Evolutionary conservation across 1,140 invertebrate genomes (phyloP).

Genomic region (Trichogramma pretiosum): DNA sequence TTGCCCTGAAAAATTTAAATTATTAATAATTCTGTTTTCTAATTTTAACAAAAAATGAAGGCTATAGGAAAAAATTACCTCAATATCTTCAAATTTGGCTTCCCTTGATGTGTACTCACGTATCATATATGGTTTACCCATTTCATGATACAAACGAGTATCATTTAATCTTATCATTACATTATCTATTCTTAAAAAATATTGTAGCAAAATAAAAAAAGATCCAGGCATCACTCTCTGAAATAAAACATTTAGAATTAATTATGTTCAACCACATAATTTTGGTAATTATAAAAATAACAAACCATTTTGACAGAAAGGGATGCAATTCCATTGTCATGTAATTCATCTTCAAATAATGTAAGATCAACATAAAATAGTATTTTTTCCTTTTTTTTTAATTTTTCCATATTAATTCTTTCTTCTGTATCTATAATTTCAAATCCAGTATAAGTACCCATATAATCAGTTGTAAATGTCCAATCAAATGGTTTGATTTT

Average conservation of each 20-base stretch:
- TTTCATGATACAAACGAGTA: slow-evolving; percentile 83
- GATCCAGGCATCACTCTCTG: slow-evolving; percentile 91
- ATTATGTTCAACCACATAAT: slow-evolving; percentile 14
- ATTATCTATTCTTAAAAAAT: slow-evolving; percentile 89
- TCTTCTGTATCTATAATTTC: slow-evolving; percentile 57
- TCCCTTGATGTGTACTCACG: slow-evolving; percentile 70
- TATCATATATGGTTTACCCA: slow-evolving; percentile 63
- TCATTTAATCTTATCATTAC: slow-evolving; percentile 85
- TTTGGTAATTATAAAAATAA: no score
- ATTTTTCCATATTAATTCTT: slow-evolving; percentile 79
- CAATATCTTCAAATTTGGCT: slow-evolving; percentile 56
- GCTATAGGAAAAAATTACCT: slow-evolving; percentile 27
- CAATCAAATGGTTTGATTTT: slow-evolving; percentile 90
- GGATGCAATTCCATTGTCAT: slow-evolving; percentile 92
- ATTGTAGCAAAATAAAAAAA: slow-evolving; percentile 85
- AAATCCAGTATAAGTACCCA: slow-evolving; percentile 67
- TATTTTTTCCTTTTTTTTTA: slow-evolving; percentile 86
- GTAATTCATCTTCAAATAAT: slow-evolving; percentile 96
- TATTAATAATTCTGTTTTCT: no score
- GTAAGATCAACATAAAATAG: slow-evolving; percentile 89
- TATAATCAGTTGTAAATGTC: slow-evolving; percentile 94
- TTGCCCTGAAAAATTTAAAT: no score
- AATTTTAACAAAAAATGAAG: no score
- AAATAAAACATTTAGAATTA: slow-evolving; percentile 32
- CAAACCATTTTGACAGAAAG: slow-evolving; percentile 90